These are phyloP conservation scores for Eilema griseolum DNA, from an alignment of 2,888 invertebrate genomes.

Conservation along the genomic window DNA sequence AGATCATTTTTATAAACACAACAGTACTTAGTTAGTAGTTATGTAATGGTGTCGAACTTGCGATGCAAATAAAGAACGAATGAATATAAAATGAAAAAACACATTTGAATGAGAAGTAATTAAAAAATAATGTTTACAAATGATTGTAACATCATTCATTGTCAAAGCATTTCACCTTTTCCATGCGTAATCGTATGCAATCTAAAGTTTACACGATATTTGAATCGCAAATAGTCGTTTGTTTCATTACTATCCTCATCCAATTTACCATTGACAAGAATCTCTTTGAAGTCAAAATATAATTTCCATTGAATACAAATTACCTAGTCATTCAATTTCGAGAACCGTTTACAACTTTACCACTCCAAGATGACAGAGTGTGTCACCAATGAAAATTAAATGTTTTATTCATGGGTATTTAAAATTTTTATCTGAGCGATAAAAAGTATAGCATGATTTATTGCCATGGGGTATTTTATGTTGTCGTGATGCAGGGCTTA, in stretches of 20 bases:
- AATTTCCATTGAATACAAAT: slow-evolving; percentile 48
- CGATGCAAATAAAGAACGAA: no score
- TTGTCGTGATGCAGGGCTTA: slow-evolving; percentile 57
- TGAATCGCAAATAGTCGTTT: neutral
- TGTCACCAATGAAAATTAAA: slow-evolving; percentile 71
- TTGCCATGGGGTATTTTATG: slow-evolving; percentile 51
- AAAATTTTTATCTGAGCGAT: slow-evolving; percentile 68
- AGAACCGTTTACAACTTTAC: slow-evolving; percentile 54
- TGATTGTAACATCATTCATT: no score
- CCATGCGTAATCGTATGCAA: no score
- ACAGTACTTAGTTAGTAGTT: no score
- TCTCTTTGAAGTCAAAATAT: slow-evolving; percentile 45
- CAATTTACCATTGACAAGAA: slow-evolving; percentile 12
- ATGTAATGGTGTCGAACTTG: neutral
- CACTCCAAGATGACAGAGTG: slow-evolving; percentile 39
- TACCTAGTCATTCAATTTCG: slow-evolving; percentile 49
- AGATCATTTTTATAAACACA: neutral
- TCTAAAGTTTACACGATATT: neutral
- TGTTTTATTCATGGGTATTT: slow-evolving; percentile 79
- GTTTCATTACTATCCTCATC: slow-evolving; percentile 14
- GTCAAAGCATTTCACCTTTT: no score
- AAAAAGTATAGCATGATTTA: slow-evolving; percentile 74
- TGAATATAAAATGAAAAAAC: no score
- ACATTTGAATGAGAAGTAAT: no score
- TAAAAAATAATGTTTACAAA: no score